Base-by-base conservation (phyloP, 1,140 invertebrate species). In the Drosophila baimaii region DNA sequence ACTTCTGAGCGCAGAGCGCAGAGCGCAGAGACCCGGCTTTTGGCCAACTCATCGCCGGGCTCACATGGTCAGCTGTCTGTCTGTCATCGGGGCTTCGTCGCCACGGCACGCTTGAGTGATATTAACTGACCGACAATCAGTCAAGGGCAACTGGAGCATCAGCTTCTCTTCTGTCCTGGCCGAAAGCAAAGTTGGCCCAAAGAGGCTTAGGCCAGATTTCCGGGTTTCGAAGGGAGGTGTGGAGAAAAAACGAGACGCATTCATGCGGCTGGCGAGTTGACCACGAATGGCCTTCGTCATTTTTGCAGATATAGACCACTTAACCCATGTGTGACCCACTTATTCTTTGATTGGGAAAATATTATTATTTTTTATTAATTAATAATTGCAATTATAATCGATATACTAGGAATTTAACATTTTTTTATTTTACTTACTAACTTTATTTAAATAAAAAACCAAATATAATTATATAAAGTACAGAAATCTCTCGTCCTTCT, bases 71-170 rank as follows among this genome's bases (percentile, higher is more conserved):
- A 65, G 61, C 63, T 47, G 47, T 21, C 52, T 70, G 63, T 47
- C 63, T 69, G 74, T 71, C 74, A 77, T 76, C 73, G 74, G n/a
- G 55, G 49, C 41, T 63, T 55, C 70, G 83, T 82, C 71, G 82
- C 79, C 69, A 75, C 63, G 64, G 68, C 58, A 77, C 66, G 80
- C 72, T 81, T 89, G 80, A 90, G 77, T 84, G 83, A 89, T 90
- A 90, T 91, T 90, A 90, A 90, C 88, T 90, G 84, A 77, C 83
- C 83, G 69, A 77, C 89, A 84, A 90, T 91, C 81, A 84, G 88
- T 90, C 89, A 77, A 77, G 63, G 73, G 62, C 72, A 59, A 77
- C 70, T 69, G 73, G 54, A 81, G 58, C 77, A 61, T 21, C 65
- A 54, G 33, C 65, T 51, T 29, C 27, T n/a, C n/a, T 21, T 15